Percentiles rank a stretch among this genome's conserved stretches.
phyloP scores from a whole-genome alignment of 2,113 vertebrate genomes.

The Diphyllodes magnificus region DNA sequence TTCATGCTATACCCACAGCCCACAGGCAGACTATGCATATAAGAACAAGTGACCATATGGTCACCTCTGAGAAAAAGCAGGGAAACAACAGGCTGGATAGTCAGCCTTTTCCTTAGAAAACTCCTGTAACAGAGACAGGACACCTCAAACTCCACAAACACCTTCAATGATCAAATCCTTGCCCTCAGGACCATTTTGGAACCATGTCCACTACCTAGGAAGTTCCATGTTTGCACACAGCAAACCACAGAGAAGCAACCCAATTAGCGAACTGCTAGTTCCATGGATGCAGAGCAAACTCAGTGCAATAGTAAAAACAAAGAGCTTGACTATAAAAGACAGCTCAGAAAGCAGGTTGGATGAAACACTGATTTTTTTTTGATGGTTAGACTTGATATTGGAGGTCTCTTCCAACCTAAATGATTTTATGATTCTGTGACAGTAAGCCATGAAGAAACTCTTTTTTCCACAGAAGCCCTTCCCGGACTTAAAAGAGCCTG shows the following conservation, averaged over 20 bases:
- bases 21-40: background rate
- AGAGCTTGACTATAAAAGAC: background rate
- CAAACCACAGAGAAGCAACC: background rate
- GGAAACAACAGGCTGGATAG: background rate
- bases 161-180: background rate
- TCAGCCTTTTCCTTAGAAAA: background rate
- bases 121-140: background rate
- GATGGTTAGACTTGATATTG: background rate
- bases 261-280: background rate
- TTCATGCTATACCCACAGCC: background rate
- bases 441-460: background rate
- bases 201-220: background rate
- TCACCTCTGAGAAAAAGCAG: background rate
- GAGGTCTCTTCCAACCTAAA: background rate
- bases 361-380: background rate
- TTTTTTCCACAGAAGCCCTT: background rate
- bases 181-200: background rate
- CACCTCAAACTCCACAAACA: background rate
- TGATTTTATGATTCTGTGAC: background rate
- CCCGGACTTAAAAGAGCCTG: background rate
- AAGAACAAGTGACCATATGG: background rate
- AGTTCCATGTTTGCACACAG: background rate
- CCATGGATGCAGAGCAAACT: constrained; percentile 8
- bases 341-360: constrained; percentile 7
- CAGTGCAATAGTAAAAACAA: constrained; percentile 1